These are phyloP conservation scores for Mechanitis messenoides DNA, from an alignment of 2,888 invertebrate genomes.

Conservation along the genomic window DNA sequence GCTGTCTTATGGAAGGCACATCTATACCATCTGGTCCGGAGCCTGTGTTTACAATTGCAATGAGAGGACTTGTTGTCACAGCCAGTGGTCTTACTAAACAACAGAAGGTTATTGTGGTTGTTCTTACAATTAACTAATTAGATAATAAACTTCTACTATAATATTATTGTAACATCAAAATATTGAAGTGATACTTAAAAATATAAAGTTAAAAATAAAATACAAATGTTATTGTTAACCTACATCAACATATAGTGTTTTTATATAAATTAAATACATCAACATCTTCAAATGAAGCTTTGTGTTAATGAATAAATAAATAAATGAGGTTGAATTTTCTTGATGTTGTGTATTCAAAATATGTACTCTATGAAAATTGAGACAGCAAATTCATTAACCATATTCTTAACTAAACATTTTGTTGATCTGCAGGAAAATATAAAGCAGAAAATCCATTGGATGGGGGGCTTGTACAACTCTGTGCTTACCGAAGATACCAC, in stretches of 20 bases:
- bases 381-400: too few relatives aligned
- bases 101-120: conserved; percentile 44
- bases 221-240: too few relatives aligned
- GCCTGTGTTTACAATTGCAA: conserved; percentile 88
- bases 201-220: too few relatives aligned
- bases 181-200: too few relatives aligned
- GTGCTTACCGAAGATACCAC: conserved; percentile 82
- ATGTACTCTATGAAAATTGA: too few relatives aligned
- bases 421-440: conserved; percentile 72
- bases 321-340: too few relatives aligned
- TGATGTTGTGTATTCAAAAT: too few relatives aligned
- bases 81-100: conserved; percentile 77
- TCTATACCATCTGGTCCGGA: conserved; percentile 84
- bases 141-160: too few relatives aligned
- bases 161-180: too few relatives aligned
- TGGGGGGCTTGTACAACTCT: conserved; percentile 84
- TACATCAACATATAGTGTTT: neutral
- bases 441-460: conserved; percentile 80
- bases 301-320: too few relatives aligned
- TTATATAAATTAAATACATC: neutral
- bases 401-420: neutral
- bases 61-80: conserved; percentile 83
- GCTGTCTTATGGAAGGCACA: conserved; percentile 82
- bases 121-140: neutral
- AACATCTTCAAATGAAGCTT: too few relatives aligned